Evolutionary conservation across 2,797 vertebrate genomes (phyloP).

Genomic region (Sus cebifrons): DNA sequence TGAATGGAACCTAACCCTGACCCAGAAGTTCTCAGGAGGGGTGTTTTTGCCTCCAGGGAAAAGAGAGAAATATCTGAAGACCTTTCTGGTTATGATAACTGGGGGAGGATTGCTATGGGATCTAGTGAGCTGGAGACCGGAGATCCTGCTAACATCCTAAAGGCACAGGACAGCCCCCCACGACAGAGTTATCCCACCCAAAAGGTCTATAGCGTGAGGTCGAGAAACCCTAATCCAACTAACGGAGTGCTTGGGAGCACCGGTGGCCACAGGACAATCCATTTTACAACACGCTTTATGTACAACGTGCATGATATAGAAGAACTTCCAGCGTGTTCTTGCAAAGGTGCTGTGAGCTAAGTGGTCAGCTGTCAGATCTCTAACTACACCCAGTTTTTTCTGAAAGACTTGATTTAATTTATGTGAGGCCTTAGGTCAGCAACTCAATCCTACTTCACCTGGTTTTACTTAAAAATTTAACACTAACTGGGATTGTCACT

Average conservation of each 20-base stretch:
- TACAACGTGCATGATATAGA: too few relatives aligned
- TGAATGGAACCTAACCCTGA: neutral
- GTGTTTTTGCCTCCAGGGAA: neutral
- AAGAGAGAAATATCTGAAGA: neutral
- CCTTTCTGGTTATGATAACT: neutral
- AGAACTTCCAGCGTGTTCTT: neutral
- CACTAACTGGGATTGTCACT: neutral
- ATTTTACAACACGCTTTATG: too few relatives aligned
- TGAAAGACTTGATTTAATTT: neutral
- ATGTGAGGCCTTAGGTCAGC: neutral
- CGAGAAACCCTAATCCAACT: neutral
- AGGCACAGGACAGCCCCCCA: too few relatives aligned
- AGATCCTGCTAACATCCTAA: neutral
- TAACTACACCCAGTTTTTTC: neutral
- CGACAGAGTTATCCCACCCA: neutral
- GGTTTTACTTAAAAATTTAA: slow-evolving; percentile 7
- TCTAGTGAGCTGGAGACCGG: neutral
- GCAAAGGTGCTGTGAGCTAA: neutral
- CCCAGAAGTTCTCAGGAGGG: neutral
- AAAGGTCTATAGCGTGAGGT: neutral
- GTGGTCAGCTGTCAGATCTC: neutral
- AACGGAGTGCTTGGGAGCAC: neutral
- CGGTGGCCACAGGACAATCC: neutral
- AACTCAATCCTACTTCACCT: neutral
- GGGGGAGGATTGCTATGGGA: neutral